Conservation (phyloP, 2,797 vertebrate genomes). For the Pagetopsis macropterus region DNA sequence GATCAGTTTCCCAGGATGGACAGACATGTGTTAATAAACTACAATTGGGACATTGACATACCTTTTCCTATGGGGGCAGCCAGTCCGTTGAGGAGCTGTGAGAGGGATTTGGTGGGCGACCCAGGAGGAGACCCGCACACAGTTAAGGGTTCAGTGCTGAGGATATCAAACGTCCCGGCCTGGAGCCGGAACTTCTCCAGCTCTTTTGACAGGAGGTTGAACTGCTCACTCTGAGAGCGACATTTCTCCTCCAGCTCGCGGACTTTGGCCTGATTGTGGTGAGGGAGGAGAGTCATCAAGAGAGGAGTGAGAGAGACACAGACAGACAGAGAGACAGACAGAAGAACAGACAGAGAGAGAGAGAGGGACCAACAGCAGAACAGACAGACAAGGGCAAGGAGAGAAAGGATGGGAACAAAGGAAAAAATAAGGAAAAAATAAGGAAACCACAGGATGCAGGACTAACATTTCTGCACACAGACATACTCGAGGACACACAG, state of each 20-base stretch:
- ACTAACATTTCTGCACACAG: slow-evolving; percentile 28
- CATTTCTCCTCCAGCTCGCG: slow-evolving; percentile 98
- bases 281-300: slow-evolving; percentile 43
- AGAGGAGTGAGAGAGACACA: slow-evolving; percentile 21
- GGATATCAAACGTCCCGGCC: slow-evolving; percentile 91
- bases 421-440: slow-evolving; percentile 25
- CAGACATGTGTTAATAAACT: no score
- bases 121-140: slow-evolving; percentile 81
- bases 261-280: slow-evolving; percentile 90
- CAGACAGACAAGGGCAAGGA: slow-evolving; percentile 11
- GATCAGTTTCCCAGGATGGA: no score
- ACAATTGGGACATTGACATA: slow-evolving; percentile 53
- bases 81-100: slow-evolving; percentile 92
- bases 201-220: slow-evolving; percentile 95
- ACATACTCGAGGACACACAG: slow-evolving; percentile 28
- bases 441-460: slow-evolving; percentile 25
- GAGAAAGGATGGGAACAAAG: slow-evolving; percentile 17
- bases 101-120: slow-evolving; percentile 88
- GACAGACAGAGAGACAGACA: background rate
- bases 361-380: background rate
- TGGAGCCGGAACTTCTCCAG: slow-evolving; percentile 94
- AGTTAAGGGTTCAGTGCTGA: slow-evolving; percentile 81
- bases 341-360: slow-evolving; percentile 3
- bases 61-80: slow-evolving; percentile 90
- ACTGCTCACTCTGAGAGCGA: slow-evolving; percentile 95